phyloP scores from a whole-genome alignment of 2,797 vertebrate genomes.

The Argya squamiceps region DNA sequence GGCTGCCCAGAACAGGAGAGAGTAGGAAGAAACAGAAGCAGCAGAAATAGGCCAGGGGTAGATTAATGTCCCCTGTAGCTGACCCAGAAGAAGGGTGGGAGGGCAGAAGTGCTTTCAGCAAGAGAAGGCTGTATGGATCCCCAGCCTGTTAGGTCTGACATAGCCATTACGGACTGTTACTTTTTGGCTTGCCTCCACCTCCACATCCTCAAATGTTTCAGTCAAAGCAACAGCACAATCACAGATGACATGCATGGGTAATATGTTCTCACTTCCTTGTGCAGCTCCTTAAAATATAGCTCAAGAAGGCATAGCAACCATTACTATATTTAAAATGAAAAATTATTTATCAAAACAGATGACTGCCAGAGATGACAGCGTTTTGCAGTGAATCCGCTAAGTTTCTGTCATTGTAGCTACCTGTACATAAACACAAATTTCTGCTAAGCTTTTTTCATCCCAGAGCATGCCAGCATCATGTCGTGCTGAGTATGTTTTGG shows the following conservation, averaged over 20 bases:
- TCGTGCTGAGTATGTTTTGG: not conserved
- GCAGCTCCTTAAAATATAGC: conserved; percentile 36
- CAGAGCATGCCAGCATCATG: not conserved
- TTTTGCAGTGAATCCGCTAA: not conserved
- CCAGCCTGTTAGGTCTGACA: not conserved
- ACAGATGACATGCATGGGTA: conserved; percentile 22
- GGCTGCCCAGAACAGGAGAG: conserved; percentile 1
- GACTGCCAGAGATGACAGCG: not conserved
- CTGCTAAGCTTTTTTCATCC: not conserved
- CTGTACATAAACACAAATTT: conserved; percentile 9
- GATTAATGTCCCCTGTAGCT: not conserved
- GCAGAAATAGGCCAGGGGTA: conserved; percentile 8
- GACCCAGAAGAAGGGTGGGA: conserved; percentile 22
- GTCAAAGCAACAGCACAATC: conserved; percentile 25
- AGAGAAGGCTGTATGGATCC: not conserved
- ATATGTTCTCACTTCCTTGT: conserved; percentile 26
- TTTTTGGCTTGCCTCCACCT: conserved; percentile 30
- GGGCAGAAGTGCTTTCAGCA: not conserved
- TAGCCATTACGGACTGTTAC: not conserved
- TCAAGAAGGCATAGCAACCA: conserved; percentile 52
- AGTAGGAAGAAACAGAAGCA: conserved; percentile 45
- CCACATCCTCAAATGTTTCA: conserved; percentile 24
- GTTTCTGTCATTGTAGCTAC: conserved; percentile 1
- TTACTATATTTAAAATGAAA: conserved; percentile 57
- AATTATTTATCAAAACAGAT: conserved; percentile 39